A percentile compares a stretch with the other conserved stretches of the same genome.
Conservation (phyloP, 2,797 vertebrate species). For the Arctocebus calabarensis region DNA sequence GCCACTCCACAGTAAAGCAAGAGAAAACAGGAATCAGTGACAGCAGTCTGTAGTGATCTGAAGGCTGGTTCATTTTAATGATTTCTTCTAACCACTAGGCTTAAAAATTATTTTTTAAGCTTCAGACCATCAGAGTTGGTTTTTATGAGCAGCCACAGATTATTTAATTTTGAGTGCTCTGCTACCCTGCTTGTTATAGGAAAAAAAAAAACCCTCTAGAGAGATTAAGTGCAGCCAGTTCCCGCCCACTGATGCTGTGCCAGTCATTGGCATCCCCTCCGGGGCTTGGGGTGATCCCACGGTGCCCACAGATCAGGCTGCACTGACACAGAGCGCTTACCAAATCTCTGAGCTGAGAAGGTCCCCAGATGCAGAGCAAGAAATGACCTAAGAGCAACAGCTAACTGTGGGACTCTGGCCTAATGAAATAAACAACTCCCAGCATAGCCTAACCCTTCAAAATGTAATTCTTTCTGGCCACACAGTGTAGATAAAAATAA, state of each 20-base stretch:
- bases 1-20: neutral
- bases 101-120: conserved; percentile 58
- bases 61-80: conserved; percentile 50
- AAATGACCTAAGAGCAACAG: neutral
- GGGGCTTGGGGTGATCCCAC: neutral
- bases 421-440: conserved; percentile 75
- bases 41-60: conserved; percentile 8
- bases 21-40: conserved; percentile 23
- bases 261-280: neutral
- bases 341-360: neutral
- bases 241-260: neutral
- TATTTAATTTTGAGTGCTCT: conserved; percentile 42
- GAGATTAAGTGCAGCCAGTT: neutral
- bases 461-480: conserved; percentile 70
- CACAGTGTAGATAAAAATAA: conserved; percentile 78
- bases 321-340: neutral
- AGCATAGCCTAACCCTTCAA: conserved; percentile 57
- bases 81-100: conserved; percentile 24
- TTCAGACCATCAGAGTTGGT: neutral
- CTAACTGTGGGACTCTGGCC: conserved; percentile 49
- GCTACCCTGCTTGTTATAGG: neutral
- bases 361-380: neutral
- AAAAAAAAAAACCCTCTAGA: neutral
- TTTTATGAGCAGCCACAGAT: conserved; percentile 19
- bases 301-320: neutral